phyloP scores from a whole-genome alignment of 2,888 invertebrate genomes.

The Epicampocera succincta region DNA sequence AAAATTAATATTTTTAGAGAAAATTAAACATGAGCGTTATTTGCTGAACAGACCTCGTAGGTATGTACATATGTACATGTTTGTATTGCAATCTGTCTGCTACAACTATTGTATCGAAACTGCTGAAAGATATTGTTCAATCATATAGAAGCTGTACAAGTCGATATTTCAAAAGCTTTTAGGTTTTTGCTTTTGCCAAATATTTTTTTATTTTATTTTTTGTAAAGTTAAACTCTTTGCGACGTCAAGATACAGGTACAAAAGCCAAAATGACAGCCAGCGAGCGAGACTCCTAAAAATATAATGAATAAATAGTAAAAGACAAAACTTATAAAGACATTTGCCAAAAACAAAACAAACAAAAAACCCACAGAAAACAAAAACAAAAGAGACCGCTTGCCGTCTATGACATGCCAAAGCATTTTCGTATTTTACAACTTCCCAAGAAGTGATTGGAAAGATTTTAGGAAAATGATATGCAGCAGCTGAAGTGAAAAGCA shows the following conservation, averaged over 20 bases:
- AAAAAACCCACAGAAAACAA: neutral
- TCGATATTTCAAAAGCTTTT: slow-evolving; percentile 25
- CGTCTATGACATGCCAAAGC: slow-evolving; percentile 26
- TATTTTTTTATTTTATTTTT: slow-evolving; percentile 14
- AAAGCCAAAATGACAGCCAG: slow-evolving; percentile 44
- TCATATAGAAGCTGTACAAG: slow-evolving; percentile 43
- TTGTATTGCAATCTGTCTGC: slow-evolving; percentile 3
- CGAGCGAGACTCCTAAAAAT: slow-evolving; percentile 17
- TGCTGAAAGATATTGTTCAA: slow-evolving; percentile 49
- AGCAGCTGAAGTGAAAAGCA: slow-evolving; percentile 16
- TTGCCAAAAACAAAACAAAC: slow-evolving; percentile 28
- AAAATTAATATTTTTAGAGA: too few relatives aligned
- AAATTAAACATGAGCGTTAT: too few relatives aligned
- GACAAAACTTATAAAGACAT: slow-evolving; percentile 40
- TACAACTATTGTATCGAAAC: slow-evolving; percentile 45
- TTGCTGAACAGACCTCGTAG: too few relatives aligned
- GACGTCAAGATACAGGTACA: slow-evolving; percentile 25
- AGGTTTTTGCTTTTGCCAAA: slow-evolving; percentile 11
- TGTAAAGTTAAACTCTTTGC: slow-evolving; percentile 5
- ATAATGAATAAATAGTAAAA: slow-evolving; percentile 36
- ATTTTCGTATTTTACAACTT: slow-evolving; percentile 27
- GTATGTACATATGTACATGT: neutral
- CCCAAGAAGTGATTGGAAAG: slow-evolving; percentile 59
- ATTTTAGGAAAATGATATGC: slow-evolving; percentile 66
- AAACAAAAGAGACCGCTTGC: slow-evolving; percentile 20